Evolutionary conservation across 2,113 vertebrate species (phyloP).

Genomic region (Trogon melanurus): DNA sequence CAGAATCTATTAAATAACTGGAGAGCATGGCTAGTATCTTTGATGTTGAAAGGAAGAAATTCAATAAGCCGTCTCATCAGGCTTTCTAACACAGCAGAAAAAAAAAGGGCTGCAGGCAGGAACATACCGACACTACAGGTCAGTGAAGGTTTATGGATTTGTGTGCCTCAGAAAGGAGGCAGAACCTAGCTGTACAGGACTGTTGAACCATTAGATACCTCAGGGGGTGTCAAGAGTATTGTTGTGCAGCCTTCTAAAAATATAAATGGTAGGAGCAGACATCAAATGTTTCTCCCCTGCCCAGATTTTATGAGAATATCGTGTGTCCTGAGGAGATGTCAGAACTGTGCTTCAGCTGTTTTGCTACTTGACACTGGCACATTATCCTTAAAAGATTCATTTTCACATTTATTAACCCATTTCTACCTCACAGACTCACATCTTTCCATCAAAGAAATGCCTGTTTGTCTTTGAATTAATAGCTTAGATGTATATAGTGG

Average conservation of each 20-base stretch:
- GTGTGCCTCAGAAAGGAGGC: conserved; percentile 42
- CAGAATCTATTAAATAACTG: conserved; percentile 78
- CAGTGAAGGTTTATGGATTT: conserved; percentile 62
- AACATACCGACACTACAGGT: conserved; percentile 58
- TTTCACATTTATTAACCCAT: conserved; percentile 51
- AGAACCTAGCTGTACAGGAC: conserved; percentile 37
- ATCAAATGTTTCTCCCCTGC: conserved; percentile 43
- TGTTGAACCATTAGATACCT: conserved; percentile 66
- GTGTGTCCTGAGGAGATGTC: conserved; percentile 35
- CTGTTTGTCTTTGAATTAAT: conserved; percentile 49
- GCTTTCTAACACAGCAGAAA: conserved; percentile 68
- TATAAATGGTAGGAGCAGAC: conserved; percentile 59
- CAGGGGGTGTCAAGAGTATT: conserved; percentile 48
- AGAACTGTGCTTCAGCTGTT: conserved; percentile 20
- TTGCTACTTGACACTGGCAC: conserved; percentile 21
- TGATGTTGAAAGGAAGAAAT: conserved; percentile 73
- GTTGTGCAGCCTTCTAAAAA: conserved; percentile 61
- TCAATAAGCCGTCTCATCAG: conserved; percentile 69
- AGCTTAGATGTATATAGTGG: neutral
- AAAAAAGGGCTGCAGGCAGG: conserved; percentile 53
- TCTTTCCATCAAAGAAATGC: conserved; percentile 22
- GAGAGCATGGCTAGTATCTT: conserved; percentile 65
- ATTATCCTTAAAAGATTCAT: conserved; percentile 35
- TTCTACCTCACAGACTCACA: neutral
- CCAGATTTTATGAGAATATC: conserved; percentile 19